Conservation (phyloP, 2,797 vertebrate genomes). For the Gouania willdenowi region DNA sequence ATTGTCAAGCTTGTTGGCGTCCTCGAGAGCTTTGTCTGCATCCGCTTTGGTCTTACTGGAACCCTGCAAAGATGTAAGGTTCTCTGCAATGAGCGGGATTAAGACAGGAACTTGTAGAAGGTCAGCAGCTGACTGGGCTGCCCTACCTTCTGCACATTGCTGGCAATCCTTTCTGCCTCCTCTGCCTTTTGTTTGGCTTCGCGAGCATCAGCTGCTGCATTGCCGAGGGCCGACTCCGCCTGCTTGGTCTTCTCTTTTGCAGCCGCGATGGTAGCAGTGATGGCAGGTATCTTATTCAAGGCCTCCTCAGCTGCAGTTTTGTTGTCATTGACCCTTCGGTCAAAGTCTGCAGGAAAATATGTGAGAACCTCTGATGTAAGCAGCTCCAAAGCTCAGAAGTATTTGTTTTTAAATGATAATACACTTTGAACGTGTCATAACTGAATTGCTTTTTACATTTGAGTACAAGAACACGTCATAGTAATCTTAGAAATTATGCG, state of each 20-base stretch:
- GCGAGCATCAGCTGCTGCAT: conserved; percentile 80
- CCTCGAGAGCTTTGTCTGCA: conserved; percentile 84
- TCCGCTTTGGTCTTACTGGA: conserved; percentile 84
- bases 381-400: no score
- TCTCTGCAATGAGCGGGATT: neutral
- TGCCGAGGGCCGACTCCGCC: conserved; percentile 84
- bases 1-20: conserved; percentile 80
- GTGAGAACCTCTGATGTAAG: no score
- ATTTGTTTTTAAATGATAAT: no score
- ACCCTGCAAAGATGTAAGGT: conserved; percentile 66
- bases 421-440: no score
- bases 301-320: conserved; percentile 95
- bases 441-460: no score
- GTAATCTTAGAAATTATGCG: no score
- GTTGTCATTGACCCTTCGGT: conserved; percentile 92
- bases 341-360: conserved; percentile 86
- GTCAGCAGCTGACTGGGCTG: fast-evolving
- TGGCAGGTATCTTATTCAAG: conserved; percentile 84
- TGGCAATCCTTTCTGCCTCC: conserved; percentile 86
- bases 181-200: conserved; percentile 90
- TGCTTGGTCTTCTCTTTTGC: conserved; percentile 88
- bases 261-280: conserved; percentile 84
- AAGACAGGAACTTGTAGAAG: neutral
- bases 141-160: conserved; percentile 84
- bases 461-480: no score